Evolutionary conservation across 2,888 invertebrate genomes (phyloP).

Genomic region (Nemapogon koenigi): DNA sequence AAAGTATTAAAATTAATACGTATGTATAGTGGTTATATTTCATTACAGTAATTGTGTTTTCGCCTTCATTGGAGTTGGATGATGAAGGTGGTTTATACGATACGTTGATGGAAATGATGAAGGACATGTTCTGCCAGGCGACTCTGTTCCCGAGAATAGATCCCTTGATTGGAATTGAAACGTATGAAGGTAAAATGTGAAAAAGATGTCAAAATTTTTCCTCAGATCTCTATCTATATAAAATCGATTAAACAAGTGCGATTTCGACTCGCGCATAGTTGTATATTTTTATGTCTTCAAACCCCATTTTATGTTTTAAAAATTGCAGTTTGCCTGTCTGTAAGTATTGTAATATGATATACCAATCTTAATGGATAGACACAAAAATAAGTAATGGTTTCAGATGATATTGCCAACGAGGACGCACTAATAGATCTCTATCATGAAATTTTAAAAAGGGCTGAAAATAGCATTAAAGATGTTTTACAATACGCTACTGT

Average conservation of each 20-base stretch:
- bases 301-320: no score
- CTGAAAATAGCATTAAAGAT: constrained; percentile 47
- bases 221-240: no score
- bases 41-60: constrained; percentile 67
- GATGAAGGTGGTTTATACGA: constrained; percentile 71
- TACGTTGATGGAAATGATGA: constrained; percentile 72
- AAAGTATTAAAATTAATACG: no score
- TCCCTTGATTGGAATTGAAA: constrained; percentile 39
- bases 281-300: no score
- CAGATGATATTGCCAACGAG: constrained; percentile 66
- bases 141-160: constrained; percentile 74
- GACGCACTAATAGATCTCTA: constrained; percentile 65
- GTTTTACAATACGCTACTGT: constrained; percentile 42
- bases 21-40: not conserved
- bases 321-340: no score
- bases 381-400: constrained; percentile 14
- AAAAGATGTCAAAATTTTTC: no score
- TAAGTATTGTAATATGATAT: no score
- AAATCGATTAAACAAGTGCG: no score
- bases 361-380: no score
- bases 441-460: constrained; percentile 57
- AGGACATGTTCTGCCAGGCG: constrained; percentile 80
- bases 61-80: constrained; percentile 74
- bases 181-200: constrained; percentile 52
- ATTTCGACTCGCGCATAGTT: no score